These are phyloP conservation scores for Drosophila cardini DNA, from an alignment of 1,140 invertebrate genomes.

Conservation along the genomic window DNA sequence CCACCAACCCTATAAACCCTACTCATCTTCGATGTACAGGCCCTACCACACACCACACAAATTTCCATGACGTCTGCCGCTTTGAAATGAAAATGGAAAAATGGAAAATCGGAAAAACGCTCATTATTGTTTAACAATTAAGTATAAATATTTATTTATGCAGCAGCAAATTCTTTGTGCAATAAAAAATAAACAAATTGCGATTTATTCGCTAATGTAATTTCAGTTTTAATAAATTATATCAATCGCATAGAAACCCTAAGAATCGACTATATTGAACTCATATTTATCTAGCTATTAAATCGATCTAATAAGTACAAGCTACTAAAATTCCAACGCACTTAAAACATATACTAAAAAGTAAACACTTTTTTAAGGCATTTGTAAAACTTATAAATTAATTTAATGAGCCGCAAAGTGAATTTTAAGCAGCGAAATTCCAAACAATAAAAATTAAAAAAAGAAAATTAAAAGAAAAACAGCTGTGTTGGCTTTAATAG, in stretches of 20 bases:
- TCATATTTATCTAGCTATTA: neutral
- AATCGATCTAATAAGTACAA: neutral
- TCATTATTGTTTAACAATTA: constrained; percentile 30
- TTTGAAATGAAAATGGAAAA: constrained; percentile 18
- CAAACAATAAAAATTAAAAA: too few relatives aligned
- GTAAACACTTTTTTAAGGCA: constrained; percentile 61
- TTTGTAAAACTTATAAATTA: constrained; percentile 75
- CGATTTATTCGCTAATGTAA: constrained; percentile 36
- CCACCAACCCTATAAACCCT: too few relatives aligned
- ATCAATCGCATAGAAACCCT: neutral
- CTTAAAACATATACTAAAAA: constrained; percentile 21
- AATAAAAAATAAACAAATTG: constrained; percentile 46
- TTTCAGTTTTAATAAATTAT: constrained; percentile 32
- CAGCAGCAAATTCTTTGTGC: constrained; percentile 12
- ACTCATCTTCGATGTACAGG: too few relatives aligned
- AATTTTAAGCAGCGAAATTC: constrained; percentile 46
- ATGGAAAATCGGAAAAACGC: too few relatives aligned
- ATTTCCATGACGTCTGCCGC: constrained; percentile 45
- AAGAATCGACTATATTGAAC: neutral
- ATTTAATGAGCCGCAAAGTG: constrained; percentile 55
- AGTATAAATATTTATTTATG: constrained; percentile 60
- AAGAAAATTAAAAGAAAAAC: too few relatives aligned
- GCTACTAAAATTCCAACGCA: neutral
- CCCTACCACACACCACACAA: too few relatives aligned
- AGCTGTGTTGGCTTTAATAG: too few relatives aligned